Evolutionary conservation across 2,113 vertebrate genomes (phyloP).

Genomic region (Amphilophus citrinellus): DNA sequence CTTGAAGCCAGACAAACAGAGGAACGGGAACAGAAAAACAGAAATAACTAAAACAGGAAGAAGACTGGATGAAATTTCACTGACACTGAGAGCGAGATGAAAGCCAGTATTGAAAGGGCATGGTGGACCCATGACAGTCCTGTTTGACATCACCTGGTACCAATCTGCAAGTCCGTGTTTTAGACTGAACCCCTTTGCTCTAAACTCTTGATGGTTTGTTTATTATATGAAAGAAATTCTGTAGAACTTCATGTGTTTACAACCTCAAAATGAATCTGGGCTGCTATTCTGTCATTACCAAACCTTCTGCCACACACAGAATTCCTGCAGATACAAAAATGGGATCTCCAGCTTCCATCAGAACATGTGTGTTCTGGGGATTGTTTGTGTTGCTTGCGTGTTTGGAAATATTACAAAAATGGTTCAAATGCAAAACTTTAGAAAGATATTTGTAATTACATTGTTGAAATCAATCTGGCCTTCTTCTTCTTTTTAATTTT

Average conservation of each 20-base stretch:
- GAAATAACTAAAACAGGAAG: neutral
- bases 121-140: neutral
- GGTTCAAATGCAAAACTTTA: neutral
- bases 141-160: conserved; percentile 44
- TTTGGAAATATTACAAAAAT: conserved; percentile 17
- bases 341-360: neutral
- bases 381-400: neutral
- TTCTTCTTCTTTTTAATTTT: neutral
- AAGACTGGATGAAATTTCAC: neutral
- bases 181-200: neutral
- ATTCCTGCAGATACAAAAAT: conserved; percentile 20
- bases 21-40: neutral
- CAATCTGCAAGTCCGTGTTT: conserved; percentile 42
- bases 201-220: conserved; percentile 44
- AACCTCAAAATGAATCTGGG: conserved; percentile 27
- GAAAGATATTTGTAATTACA: neutral
- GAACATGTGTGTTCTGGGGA: neutral
- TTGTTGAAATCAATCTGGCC: neutral
- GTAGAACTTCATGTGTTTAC: conserved; percentile 45
- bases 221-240: conserved; percentile 31
- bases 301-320: conserved; percentile 6
- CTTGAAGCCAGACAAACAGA: conserved; percentile 5
- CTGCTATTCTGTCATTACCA: conserved; percentile 44
- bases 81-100: conserved; percentile 26
- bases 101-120: conserved; percentile 5